Conservation (phyloP, 2,113 vertebrate species). For the Nesogale talazaci region DNA sequence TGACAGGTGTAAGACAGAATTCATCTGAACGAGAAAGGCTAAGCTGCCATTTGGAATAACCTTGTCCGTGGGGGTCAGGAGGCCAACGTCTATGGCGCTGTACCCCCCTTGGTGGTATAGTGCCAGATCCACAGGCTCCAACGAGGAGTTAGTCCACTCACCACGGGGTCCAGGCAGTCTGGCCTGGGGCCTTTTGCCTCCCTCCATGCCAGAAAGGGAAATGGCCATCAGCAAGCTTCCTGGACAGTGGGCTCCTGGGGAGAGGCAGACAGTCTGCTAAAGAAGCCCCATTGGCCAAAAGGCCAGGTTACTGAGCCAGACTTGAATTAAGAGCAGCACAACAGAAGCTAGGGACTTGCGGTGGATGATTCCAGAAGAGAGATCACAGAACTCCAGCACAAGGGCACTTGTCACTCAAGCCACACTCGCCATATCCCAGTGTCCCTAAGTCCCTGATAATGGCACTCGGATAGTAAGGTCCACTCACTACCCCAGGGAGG, state of each 20-base stretch:
- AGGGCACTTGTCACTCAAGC: background rate
- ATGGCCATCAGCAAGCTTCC: background rate
- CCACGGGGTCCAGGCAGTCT: background rate
- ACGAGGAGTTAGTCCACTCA: background rate
- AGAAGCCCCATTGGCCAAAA: background rate
- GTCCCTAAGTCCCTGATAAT: background rate
- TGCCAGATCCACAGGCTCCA: background rate
- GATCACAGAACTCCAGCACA: background rate
- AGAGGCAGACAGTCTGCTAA: background rate
- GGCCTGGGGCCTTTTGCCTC: background rate
- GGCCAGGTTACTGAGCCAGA: background rate
- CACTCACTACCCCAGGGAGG: background rate
- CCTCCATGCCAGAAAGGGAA: background rate
- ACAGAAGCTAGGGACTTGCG: background rate
- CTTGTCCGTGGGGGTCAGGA: background rate
- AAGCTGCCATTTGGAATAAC: constrained; percentile 68
- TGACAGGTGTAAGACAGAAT: constrained; percentile 52
- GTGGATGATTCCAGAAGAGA: background rate
- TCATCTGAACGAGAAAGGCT: constrained; percentile 71
- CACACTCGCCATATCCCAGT: background rate
- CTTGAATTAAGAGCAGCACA: background rate
- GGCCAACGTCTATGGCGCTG: background rate
- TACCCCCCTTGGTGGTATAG: background rate
- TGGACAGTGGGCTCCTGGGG: background rate
- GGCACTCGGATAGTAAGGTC: background rate